These are phyloP conservation scores for Chaitophorus viminalis DNA, from an alignment of 2,888 invertebrate species.

Conservation along the genomic window DNA sequence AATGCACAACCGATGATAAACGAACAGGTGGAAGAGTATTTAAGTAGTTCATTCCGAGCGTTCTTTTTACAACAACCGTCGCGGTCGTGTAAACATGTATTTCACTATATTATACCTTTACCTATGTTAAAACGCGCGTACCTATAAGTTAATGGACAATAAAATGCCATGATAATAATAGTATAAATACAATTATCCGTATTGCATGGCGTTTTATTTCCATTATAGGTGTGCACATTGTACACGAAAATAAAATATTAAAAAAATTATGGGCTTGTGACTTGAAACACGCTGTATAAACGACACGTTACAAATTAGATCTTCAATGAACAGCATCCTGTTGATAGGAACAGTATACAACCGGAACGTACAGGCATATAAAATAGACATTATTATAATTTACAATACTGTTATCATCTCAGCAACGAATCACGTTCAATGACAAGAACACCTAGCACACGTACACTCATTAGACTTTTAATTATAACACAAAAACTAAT, in stretches of 20 bases:
- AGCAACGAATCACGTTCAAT: not conserved
- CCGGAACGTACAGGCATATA: not conserved
- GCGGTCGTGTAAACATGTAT: not conserved
- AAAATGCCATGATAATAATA: too few species aligned
- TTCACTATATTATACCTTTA: not conserved
- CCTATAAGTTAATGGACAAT: too few species aligned
- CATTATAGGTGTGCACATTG: not conserved
- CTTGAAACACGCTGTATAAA: not conserved
- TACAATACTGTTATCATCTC: not conserved
- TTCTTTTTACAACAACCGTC: not conserved
- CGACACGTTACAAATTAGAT: constrained; percentile 11
- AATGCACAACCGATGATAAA: not conserved
- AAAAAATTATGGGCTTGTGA: not conserved
- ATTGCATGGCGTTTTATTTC: too few species aligned
- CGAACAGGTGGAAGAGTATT: not conserved
- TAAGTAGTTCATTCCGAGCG: not conserved
- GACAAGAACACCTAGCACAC: not conserved
- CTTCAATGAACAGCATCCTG: constrained; percentile 33
- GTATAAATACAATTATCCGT: too few species aligned
- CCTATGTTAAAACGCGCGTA: not conserved
- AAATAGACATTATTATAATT: not conserved
- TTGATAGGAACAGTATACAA: not conserved
- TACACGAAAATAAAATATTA: not conserved
- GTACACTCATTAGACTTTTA: not conserved
- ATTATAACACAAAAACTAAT: not conserved